Base-by-base conservation (phyloP, 1,140 invertebrate species). In the Drosophila ercepeae region DNA sequence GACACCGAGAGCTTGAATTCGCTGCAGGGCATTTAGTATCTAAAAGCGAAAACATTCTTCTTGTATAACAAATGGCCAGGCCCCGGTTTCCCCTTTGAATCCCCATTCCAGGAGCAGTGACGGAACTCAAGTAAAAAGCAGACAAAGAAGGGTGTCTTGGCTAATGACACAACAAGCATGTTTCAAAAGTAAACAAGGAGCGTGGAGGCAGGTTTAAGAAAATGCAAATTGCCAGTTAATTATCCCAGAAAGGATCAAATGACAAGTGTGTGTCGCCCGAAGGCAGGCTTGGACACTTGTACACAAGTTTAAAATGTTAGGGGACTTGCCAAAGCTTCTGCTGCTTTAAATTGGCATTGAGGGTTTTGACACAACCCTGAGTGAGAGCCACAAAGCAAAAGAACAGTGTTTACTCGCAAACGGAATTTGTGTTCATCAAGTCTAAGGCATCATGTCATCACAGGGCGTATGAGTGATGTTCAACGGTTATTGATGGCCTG, bases 171-270 rank as follows among this genome's bases (percentile, higher is more conserved):
- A 53, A 54, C 21, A 39, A 18, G 36, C 21, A 16, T 32, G 29
- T 32, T n/a, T 23, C 32, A 51, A 57, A 57, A 44, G 39, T 11
- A 19, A 51, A 57, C 49, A 29, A 42, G n/a, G n/a, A n/a, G n/a
- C n/a, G n/a, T n/a, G n/a, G n/a, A n/a, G 34, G 39, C 29, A 34
- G 50, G 46, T 49, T 59, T 25, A 34, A 48, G 60, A 16, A 75
- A 65, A 78, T 75, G 64, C 79, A 84, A 83, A 83, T 82, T 82
- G 44, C 48, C 50, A 49, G 70, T 65, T 83, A 83, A 83, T 83
- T 83, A 83, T 51, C 42, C 42, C 41, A 39, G n/a, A 57, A 72
- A 68, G 81, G 67, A 86, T 79, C 72, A 63, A 60, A 72, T 84
- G 48, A 73, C 81, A 73, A 86, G 50, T 82, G 67, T 59, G 55